Percentiles rank a stretch among this genome's conserved stretches.
phyloP scores from a whole-genome alignment of 2,797 vertebrate species.

The Macroramphosus scolopax region DNA sequence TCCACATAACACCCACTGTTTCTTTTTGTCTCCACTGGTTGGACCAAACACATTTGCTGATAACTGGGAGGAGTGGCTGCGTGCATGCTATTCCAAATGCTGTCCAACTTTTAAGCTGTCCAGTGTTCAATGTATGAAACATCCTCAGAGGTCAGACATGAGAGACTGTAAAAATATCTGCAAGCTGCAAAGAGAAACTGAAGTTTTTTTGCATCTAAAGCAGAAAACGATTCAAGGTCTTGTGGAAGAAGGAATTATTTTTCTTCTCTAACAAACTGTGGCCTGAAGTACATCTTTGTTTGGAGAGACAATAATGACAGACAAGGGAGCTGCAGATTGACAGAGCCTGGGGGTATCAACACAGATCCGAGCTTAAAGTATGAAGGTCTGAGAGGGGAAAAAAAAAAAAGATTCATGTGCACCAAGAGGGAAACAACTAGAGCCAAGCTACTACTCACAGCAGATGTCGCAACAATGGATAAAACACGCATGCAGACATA shows the following conservation, averaged over 20 bases:
- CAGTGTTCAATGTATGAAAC: conserved; percentile 15
- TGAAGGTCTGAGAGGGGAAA: conserved; percentile 15
- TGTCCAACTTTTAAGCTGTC: conserved; percentile 18
- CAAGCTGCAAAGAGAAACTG: conserved; percentile 21
- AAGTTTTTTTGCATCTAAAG: conserved; percentile 26
- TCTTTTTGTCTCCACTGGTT: conserved; percentile 31
- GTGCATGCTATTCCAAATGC: conserved; percentile 17
- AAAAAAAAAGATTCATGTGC: conserved; percentile 9
- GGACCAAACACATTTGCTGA: conserved; percentile 32
- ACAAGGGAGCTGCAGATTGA: conserved; percentile 45
- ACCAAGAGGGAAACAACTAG: conserved; percentile 44
- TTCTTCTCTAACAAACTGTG: conserved; percentile 34
- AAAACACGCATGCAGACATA: conserved; percentile 6
- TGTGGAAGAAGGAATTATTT: conserved; percentile 28
- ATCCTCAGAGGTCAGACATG: conserved; percentile 23
- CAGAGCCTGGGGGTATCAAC: conserved; percentile 35
- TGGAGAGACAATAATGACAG: conserved; percentile 60
- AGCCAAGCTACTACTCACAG: conserved; percentile 30
- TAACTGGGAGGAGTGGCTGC: conserved; percentile 23
- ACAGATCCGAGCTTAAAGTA: conserved; percentile 33
- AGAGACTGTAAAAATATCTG: conserved; percentile 24
- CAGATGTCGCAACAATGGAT: conserved; percentile 16
- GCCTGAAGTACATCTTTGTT: conserved; percentile 56
- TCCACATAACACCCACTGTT: conserved; percentile 49
- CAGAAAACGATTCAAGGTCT: conserved; percentile 39